Evolutionary conservation across 1,140 invertebrate genomes (phyloP).

Genomic region (Mesaphorura yosii): DNA sequence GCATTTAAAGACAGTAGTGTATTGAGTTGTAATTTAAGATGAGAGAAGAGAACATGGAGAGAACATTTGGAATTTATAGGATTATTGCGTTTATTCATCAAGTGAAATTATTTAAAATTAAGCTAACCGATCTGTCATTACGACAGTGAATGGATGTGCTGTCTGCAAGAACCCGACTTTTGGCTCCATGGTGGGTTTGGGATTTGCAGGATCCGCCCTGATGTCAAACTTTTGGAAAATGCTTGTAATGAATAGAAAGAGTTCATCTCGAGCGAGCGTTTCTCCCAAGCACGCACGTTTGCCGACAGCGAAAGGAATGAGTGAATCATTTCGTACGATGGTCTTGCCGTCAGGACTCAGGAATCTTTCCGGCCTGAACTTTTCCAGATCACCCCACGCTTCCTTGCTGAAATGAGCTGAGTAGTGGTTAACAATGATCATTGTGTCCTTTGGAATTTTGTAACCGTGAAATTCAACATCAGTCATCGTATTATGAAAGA

Average conservation of each 20-base stretch:
- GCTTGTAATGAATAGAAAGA: neutral
- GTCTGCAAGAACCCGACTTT: neutral
- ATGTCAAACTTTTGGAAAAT: neutral
- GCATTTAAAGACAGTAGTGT: too few species aligned
- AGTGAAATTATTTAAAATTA: too few species aligned
- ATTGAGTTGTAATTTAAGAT: too few species aligned
- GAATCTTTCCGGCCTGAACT: neutral
- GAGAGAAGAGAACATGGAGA: too few species aligned
- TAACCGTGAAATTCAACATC: conserved; percentile 33
- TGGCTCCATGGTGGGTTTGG: neutral
- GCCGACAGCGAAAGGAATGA: neutral
- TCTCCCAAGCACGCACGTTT: neutral
- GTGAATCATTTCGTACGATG: neutral
- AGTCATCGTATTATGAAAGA: neutral
- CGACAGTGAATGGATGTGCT: neutral
- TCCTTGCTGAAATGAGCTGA: conserved; percentile 41
- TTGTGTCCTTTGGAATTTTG: conserved; percentile 34
- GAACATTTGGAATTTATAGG: too few species aligned
- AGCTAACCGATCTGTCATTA: neutral
- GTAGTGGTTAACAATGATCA: conserved; percentile 37
- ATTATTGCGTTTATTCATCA: too few species aligned
- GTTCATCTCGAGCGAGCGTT: neutral
- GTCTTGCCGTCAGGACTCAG: neutral
- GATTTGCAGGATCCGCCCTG: neutral
- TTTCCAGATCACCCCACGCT: neutral